A percentile compares a stretch with the other conserved stretches of the same genome.
These are phyloP conservation scores for Erebia ligea DNA, from an alignment of 2,888 invertebrate species.

Conservation along the genomic window DNA sequence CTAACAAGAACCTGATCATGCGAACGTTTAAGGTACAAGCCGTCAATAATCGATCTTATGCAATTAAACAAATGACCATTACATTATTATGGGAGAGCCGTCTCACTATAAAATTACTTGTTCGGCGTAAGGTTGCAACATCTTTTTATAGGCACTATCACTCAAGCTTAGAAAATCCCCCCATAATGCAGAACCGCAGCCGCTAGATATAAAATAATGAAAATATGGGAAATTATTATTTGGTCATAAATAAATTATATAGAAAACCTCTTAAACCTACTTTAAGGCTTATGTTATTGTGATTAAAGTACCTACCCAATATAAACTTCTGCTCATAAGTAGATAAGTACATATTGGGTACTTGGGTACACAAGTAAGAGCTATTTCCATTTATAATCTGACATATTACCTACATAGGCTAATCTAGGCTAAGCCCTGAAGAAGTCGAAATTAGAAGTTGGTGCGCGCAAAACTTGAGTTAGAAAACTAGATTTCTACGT, in stretches of 20 bases:
- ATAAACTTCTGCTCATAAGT: too few species aligned
- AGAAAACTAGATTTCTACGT: constrained; percentile 77
- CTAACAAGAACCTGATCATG: constrained; percentile 35
- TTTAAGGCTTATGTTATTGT: too few species aligned
- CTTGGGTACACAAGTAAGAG: too few species aligned
- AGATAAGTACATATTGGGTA: too few species aligned
- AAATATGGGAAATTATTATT: background rate
- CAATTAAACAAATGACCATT: constrained; percentile 63
- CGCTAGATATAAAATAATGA: background rate
- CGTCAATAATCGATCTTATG: constrained; percentile 66
- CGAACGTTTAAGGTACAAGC: constrained; percentile 54
- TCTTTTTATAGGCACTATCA: constrained; percentile 64
- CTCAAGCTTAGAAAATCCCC: constrained; percentile 57
- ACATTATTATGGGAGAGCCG: constrained; percentile 48
- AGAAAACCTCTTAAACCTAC: too few species aligned
- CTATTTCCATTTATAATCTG: too few species aligned
- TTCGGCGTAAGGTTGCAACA: constrained; percentile 67
- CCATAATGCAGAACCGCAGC: background rate
- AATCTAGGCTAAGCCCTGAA: too few species aligned
- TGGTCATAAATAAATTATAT: background rate
- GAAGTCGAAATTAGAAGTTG: constrained; percentile 45
- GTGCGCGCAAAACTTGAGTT: constrained; percentile 66
- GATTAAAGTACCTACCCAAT: too few species aligned
- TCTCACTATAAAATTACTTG: constrained; percentile 64
- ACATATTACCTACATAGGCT: too few species aligned